Base-by-base conservation (phyloP, 2,888 invertebrate genomes). In the Machimus rusticus region DNA sequence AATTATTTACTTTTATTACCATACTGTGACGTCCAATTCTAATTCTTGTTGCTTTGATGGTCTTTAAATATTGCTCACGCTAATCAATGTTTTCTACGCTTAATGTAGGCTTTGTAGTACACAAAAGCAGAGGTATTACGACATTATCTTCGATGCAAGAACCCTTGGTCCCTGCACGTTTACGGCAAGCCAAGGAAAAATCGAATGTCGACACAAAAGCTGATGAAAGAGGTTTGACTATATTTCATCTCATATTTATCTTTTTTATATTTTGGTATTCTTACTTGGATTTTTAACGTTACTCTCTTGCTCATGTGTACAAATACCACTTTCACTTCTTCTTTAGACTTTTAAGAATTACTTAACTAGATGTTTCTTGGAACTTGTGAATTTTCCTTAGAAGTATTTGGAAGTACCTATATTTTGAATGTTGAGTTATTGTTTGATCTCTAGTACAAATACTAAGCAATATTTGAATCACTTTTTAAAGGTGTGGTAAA, bases 51-150 rank as follows among this genome's bases (percentile, higher is more conserved):
- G 14, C 77, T 57, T 84, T 79, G 55, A 82, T 86, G 14, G 43
- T 57, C 77, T 81, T 86, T 74, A 34, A 76, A 79, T 86, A 84
- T 86, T 86, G 82, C 78, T 74, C 85, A 85, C 85, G 85, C 85
- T 85, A 85, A 85, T 79, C 19, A 74, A 39, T 74, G 46, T 85
- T 85, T 85, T 85, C 74, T 85, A 66, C 66, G 85, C 85, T 85
- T 85, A 74, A 85, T 76, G 88, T 87, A 93, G 93, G 92, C 89
- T 98, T 97, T 92, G 96, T 97, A 76, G 97, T 97, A 88, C 97
- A 98, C 93, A 94, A 96, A 89, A 96, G 96, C 79, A 94, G 95
- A 90, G 96, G 95, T 89, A 95, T 97, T 91, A 96, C 97, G 84
- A 98, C 98, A 34, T 92, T 96, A 89, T 95, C 95, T 92, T 95